phyloP scores from a whole-genome alignment of 2,113 vertebrate genomes.

The Tragelaphus scriptus region DNA sequence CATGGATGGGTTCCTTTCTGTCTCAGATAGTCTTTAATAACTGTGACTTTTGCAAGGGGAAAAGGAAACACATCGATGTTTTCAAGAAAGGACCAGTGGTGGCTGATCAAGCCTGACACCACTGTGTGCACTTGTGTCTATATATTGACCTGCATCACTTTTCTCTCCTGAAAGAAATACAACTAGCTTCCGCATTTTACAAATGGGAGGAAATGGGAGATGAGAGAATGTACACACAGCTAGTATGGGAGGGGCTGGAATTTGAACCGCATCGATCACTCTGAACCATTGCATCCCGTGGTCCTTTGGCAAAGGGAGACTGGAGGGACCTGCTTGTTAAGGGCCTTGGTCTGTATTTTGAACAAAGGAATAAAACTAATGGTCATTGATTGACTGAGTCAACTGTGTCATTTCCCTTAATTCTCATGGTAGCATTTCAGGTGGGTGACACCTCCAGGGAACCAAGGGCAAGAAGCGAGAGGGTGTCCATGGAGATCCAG shows the following conservation, averaged over 20 bases:
- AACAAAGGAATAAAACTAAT: background rate
- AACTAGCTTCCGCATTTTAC: fast-evolving
- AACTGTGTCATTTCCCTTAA: fast-evolving
- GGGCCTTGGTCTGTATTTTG: background rate
- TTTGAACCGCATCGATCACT: fast-evolving
- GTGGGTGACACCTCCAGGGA: background rate
- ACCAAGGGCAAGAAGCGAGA: background rate
- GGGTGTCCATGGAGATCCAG: fast-evolving
- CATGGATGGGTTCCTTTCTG: fast-evolving
- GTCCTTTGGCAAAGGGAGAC: fast-evolving
- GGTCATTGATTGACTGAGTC: fast-evolving
- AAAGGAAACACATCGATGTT: too few species aligned
- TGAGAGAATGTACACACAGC: too few species aligned
- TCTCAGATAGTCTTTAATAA: background rate
- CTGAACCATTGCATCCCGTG: fast-evolving
- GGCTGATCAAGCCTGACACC: fast-evolving
- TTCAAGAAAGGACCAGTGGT: fast-evolving
- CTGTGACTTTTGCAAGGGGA: fast-evolving
- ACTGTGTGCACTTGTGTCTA: fast-evolving
- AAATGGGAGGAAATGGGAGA: fast-evolving
- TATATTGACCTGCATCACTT: fast-evolving
- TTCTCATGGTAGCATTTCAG: background rate
- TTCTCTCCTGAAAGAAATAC: background rate
- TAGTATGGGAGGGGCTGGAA: fast-evolving
- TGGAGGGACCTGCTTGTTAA: fast-evolving